Conservation (phyloP, 1,140 invertebrate genomes). For the Ephestia elutella region DNA sequence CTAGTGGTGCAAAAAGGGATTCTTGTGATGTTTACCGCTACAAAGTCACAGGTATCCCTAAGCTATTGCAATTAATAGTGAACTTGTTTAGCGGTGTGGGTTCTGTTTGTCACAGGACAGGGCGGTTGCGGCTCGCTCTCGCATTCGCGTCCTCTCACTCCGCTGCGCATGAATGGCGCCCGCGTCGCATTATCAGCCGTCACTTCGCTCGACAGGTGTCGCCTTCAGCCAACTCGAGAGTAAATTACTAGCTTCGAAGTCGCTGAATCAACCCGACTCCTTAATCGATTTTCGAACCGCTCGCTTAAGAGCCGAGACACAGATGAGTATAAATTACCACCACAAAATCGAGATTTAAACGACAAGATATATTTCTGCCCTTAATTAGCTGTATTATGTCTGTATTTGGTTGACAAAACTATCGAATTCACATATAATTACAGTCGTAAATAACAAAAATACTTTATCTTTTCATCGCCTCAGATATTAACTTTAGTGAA, state of each 20-base stretch:
- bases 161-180: conserved; percentile 62
- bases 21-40: too few relatives aligned
- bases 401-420: not conserved
- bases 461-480: too few relatives aligned
- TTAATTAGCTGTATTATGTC: not conserved
- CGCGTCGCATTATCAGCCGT: conserved; percentile 71
- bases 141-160: conserved; percentile 50
- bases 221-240: conserved; percentile 72
- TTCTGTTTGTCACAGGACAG: too few relatives aligned
- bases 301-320: conserved; percentile 43
- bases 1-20: too few relatives aligned
- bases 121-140: conserved; percentile 23
- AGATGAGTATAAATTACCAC: conserved; percentile 41
- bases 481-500: not conserved
- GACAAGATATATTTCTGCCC: not conserved
- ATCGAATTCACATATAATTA: not conserved
- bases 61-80: too few relatives aligned
- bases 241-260: conserved; percentile 72
- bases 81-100: too few relatives aligned
- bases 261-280: conserved; percentile 69
- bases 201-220: conserved; percentile 71
- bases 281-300: conserved; percentile 68
- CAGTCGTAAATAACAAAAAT: too few relatives aligned
- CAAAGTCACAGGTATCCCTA: too few relatives aligned
- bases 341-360: conserved; percentile 15